Percentiles rank a stretch among this genome's conserved stretches.
phyloP scores from a whole-genome alignment of 2,797 vertebrate species.

The Lacerta bilineata region DNA sequence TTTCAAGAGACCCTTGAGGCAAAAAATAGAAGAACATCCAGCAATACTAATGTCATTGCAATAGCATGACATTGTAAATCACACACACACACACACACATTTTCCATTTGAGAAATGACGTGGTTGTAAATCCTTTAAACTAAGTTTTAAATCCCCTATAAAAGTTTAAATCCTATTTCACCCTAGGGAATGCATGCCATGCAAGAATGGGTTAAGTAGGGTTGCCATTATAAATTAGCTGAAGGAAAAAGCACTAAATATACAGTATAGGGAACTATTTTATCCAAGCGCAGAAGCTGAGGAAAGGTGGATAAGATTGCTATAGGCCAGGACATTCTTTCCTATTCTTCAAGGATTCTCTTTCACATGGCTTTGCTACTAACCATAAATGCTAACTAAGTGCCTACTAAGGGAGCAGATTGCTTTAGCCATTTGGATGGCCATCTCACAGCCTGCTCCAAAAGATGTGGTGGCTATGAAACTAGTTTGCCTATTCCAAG shows the following conservation, averaged over 20 bases:
- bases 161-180: slow-evolving; percentile 40
- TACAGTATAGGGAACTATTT: background rate
- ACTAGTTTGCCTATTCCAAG: background rate
- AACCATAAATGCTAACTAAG: background rate
- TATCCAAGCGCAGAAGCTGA: background rate
- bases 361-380: background rate
- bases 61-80: background rate
- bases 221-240: background rate
- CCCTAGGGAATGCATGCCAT: background rate
- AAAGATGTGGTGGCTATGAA: background rate
- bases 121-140: slow-evolving; percentile 23
- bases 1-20: slow-evolving; percentile 43
- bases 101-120: slow-evolving; percentile 1
- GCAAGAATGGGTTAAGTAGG: slow-evolving; percentile 1
- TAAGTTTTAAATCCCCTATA: slow-evolving; percentile 39
- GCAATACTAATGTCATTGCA: slow-evolving; percentile 28
- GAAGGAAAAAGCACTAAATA: slow-evolving; percentile 32
- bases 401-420: background rate
- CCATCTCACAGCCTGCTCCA: background rate
- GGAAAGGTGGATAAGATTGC: slow-evolving; percentile 22
- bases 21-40: slow-evolving; percentile 31
- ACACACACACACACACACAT: background rate
- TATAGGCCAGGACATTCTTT: background rate
- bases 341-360: background rate
- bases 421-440: background rate